phyloP scores from a whole-genome alignment of 2,797 vertebrate genomes.

The Craterocephalus amniculus region DNA sequence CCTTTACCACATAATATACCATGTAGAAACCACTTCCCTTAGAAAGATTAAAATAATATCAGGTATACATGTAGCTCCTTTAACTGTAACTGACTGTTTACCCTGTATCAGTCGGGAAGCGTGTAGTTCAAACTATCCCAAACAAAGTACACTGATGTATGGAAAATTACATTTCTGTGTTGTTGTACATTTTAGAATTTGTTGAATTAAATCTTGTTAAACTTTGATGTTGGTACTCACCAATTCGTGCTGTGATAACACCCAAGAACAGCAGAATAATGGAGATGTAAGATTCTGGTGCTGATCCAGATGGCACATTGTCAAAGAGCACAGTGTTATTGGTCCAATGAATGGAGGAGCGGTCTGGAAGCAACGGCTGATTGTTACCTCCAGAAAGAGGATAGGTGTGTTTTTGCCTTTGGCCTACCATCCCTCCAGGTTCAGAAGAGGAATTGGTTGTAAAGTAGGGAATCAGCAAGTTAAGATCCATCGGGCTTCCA shows the following conservation, averaged over 20 bases:
- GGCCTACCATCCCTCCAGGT: slow-evolving; percentile 71
- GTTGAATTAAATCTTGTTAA: not conserved
- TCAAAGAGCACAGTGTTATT: slow-evolving; percentile 87
- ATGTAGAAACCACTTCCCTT: too few relatives aligned
- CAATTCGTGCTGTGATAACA: slow-evolving; percentile 85
- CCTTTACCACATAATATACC: too few relatives aligned
- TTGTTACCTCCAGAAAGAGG: slow-evolving; percentile 80
- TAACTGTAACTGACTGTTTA: not conserved
- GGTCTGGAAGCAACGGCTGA: slow-evolving; percentile 84
- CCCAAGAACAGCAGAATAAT: slow-evolving; percentile 86
- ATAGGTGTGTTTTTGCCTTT: slow-evolving; percentile 77
- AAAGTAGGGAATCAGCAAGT: slow-evolving; percentile 75
- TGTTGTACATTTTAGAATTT: not conserved
- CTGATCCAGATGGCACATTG: slow-evolving; percentile 75
- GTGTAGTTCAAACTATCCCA: not conserved
- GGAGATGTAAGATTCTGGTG: slow-evolving; percentile 84
- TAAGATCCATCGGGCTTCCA: slow-evolving; percentile 85
- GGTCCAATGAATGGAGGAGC: slow-evolving; percentile 88
- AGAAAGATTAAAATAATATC: too few relatives aligned
- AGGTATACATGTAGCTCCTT: too few relatives aligned
- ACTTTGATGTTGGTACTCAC: slow-evolving; percentile 67
- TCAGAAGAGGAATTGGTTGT: slow-evolving; percentile 69
- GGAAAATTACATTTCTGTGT: not conserved
- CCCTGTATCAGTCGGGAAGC: too few relatives aligned
- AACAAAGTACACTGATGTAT: not conserved